Evolutionary conservation across 2,113 vertebrate species (phyloP), one percentile per base, ranked within the genome.

Genomic region (Drymodes brunneopygia): DNA sequence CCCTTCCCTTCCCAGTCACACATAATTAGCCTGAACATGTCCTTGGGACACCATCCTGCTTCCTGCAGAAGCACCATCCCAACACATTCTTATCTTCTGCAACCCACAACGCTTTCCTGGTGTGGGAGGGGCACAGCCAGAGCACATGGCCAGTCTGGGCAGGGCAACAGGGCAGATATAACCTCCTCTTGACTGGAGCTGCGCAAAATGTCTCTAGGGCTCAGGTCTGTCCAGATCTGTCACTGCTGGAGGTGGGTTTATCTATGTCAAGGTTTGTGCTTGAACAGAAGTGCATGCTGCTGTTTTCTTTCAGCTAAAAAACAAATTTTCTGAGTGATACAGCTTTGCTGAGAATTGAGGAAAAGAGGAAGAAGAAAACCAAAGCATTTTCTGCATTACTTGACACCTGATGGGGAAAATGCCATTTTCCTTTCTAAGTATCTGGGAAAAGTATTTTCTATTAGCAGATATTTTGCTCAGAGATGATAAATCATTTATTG

Each of bases 271-370:
- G 22, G 22, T 56, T 81, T 65, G 20, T 50, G 6, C 20, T 83
- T 42, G 25, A 57, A 31, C 25, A 57, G 74, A 45, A 6, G 2
- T 4, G 11, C 29, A 14, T 0, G 0, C 19, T 62, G 38, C 10
- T 73, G 35, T 45, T 74, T 79, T 12, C 6, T 45, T 57, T 66
- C 53, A 38, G 44, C 21, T 13, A 67, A 29, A 7, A 81, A 81
- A 67, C 5, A 8, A 10, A 7, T 53, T 65, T 89, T 66, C 27
- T 74, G 40, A 15, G 62, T 57, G 36, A 65, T 8, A 11, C 20
- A 47, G 7, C 33, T 86, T 79, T 56, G 29, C 33, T n/a, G 35
- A 70, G 40, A 35, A 70, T 29, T 56, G 23, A 6, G n/a, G n/a
- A 69, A 84, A 36, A 35, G 24, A 4, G 4, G 31, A 54, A 7